These are phyloP conservation scores for Tethya wilhelma DNA, from an alignment of 37 sponge, comb jelly and placozoan species.

Conservation along the genomic window DNA sequence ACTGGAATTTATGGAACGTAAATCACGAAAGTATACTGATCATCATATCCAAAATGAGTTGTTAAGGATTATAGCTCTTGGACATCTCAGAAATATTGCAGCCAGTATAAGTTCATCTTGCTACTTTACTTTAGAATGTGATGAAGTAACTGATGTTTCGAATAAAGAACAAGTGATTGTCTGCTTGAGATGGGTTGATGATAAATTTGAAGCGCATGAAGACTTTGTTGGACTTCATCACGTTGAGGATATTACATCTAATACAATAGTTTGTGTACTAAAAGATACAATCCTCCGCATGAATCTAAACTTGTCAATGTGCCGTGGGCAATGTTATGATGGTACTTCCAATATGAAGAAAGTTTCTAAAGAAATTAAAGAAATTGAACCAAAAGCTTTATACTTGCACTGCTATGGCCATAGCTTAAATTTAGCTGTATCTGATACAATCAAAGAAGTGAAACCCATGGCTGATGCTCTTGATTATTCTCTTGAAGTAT, in stretches of 20 bases:
- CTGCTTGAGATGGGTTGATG: slow-evolving; percentile 58
- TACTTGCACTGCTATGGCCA: slow-evolving; percentile 50
- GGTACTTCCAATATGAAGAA: slow-evolving; percentile 36
- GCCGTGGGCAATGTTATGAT: slow-evolving; percentile 59
- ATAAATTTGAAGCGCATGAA: slow-evolving; percentile 52
- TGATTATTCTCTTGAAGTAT: slow-evolving; percentile 32
- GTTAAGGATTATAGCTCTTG: neutral
- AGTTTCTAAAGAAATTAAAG: slow-evolving; percentile 33
- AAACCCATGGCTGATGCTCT: slow-evolving; percentile 31
- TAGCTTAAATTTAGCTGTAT: slow-evolving; percentile 44
- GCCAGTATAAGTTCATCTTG: neutral
- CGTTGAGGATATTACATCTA: slow-evolving; percentile 1
- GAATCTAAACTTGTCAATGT: slow-evolving; percentile 23
- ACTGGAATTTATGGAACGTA: neutral
- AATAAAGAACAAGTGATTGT: slow-evolving; percentile 45
- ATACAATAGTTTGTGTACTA: neutral
- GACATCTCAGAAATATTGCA: slow-evolving; percentile 25
- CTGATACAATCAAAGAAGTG: slow-evolving; percentile 32
- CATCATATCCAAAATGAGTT: slow-evolving; percentile 21
- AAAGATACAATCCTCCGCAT: slow-evolving; percentile 34
- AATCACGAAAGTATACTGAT: slow-evolving; percentile 10
- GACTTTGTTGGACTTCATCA: slow-evolving; percentile 42
- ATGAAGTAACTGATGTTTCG: slow-evolving; percentile 37
- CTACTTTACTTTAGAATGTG: slow-evolving; percentile 22
- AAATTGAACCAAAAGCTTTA: slow-evolving; percentile 37